Percentiles rank a stretch among this genome's conserved stretches.
Evolutionary conservation across 2,113 vertebrate genomes (phyloP).

Genomic region (Chunga burmeisteri): DNA sequence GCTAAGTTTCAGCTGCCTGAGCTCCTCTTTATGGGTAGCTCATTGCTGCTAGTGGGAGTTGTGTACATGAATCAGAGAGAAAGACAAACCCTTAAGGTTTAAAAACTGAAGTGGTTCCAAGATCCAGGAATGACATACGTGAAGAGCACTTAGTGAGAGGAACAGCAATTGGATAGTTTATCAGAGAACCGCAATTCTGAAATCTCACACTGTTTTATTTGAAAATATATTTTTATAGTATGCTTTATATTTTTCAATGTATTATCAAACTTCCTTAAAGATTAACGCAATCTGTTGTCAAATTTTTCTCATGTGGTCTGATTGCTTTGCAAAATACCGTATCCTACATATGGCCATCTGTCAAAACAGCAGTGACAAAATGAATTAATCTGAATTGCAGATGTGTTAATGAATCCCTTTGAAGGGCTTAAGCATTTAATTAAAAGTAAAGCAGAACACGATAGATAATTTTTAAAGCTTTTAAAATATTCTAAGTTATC

Average conservation of each 20-base stretch:
- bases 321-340: slow-evolving; percentile 49
- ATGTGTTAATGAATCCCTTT: slow-evolving; percentile 72
- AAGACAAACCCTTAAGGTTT: slow-evolving; percentile 16
- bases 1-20: background rate
- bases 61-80: slow-evolving; percentile 8
- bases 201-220: background rate
- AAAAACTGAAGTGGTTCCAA: background rate
- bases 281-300: slow-evolving; percentile 55
- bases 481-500: slow-evolving; percentile 56
- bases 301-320: slow-evolving; percentile 49
- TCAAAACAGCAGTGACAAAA: slow-evolving; percentile 71
- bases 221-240: slow-evolving; percentile 37
- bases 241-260: slow-evolving; percentile 22
- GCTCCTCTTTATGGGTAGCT: background rate
- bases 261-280: slow-evolving; percentile 51
- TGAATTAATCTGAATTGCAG: slow-evolving; percentile 70
- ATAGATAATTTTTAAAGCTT: slow-evolving; percentile 57
- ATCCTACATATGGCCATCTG: slow-evolving; percentile 64
- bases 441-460: slow-evolving; percentile 65
- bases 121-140: background rate
- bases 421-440: slow-evolving; percentile 73
- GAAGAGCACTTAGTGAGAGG: background rate
- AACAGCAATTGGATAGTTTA: background rate
- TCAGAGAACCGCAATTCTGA: background rate
- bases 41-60: slow-evolving; percentile 7